phyloP scores from a whole-genome alignment of 1,140 invertebrate species.

The Araneus ventricosus region DNA sequence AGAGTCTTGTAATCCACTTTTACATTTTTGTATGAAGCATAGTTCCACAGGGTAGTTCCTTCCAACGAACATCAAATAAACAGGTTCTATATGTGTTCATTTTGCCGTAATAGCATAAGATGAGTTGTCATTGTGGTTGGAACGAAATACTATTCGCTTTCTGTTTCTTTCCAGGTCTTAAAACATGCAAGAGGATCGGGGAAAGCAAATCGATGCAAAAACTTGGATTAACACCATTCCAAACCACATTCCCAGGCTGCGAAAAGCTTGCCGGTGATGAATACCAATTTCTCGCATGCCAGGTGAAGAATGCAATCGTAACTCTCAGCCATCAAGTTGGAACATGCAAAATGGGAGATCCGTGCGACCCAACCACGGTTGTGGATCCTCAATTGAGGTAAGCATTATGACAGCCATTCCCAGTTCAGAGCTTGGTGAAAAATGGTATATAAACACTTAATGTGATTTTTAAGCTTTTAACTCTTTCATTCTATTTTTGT shows the following conservation, averaged over 20 bases:
- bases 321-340: slow-evolving; percentile 86
- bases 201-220: slow-evolving; percentile 48
- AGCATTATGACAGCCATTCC: not conserved
- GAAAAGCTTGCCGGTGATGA: slow-evolving; percentile 71
- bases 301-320: slow-evolving; percentile 78
- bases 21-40: no score
- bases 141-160: no score
- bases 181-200: slow-evolving; percentile 73
- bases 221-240: slow-evolving; percentile 69
- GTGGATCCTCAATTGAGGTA: slow-evolving; percentile 79
- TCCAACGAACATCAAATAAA: no score
- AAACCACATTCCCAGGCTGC: slow-evolving; percentile 79
- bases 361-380: slow-evolving; percentile 82
- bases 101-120: no score
- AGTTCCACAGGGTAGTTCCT: no score
- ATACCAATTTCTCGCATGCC: slow-evolving; percentile 80
- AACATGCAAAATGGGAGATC: slow-evolving; percentile 86
- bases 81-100: no score
- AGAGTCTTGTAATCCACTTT: no score
- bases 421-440: no score
- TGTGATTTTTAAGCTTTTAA: no score
- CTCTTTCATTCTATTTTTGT: no score
- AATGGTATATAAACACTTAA: no score
- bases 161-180: slow-evolving; percentile 74
- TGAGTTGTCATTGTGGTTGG: no score